Evolutionary conservation across 2,113 vertebrate genomes (phyloP).

Genomic region (Halichoeres trimaculatus): DNA sequence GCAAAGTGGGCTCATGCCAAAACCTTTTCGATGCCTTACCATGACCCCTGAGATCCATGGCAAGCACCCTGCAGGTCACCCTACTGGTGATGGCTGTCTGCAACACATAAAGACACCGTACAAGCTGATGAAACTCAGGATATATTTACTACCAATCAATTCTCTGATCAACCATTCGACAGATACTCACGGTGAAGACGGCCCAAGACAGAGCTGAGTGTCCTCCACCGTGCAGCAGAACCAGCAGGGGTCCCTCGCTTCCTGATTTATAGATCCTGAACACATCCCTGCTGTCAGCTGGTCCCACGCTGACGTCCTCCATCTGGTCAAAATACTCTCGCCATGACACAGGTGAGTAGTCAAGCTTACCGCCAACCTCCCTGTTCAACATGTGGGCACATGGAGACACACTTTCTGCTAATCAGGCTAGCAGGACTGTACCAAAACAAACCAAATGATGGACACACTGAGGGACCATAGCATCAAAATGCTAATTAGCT

Average conservation of each 20-base stretch:
- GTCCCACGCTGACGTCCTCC: slow-evolving; percentile 74
- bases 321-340: slow-evolving; percentile 77
- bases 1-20: no score
- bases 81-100: slow-evolving; percentile 71
- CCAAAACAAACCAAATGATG: no score
- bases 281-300: slow-evolving; percentile 66
- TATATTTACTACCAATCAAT: rapidly evolving
- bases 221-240: slow-evolving; percentile 79
- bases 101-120: neutral
- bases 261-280: slow-evolving; percentile 74
- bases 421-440: neutral
- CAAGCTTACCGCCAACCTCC: slow-evolving; percentile 40
- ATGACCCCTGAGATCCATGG: slow-evolving; percentile 80
- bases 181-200: slow-evolving; percentile 71
- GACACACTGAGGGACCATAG: no score
- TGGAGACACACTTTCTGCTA: slow-evolving; percentile 12
- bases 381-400: slow-evolving; percentile 44
- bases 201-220: slow-evolving; percentile 80
- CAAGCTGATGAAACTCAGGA: neutral
- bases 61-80: slow-evolving; percentile 75
- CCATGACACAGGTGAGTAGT: slow-evolving; percentile 80
- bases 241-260: slow-evolving; percentile 72
- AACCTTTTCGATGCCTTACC: no score
- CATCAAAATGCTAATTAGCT: no score
- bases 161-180: neutral